Percentiles rank a stretch among this genome's conserved stretches.
Conservation (phyloP, 2,113 vertebrate genomes). For the Aldabrachelys gigantea region DNA sequence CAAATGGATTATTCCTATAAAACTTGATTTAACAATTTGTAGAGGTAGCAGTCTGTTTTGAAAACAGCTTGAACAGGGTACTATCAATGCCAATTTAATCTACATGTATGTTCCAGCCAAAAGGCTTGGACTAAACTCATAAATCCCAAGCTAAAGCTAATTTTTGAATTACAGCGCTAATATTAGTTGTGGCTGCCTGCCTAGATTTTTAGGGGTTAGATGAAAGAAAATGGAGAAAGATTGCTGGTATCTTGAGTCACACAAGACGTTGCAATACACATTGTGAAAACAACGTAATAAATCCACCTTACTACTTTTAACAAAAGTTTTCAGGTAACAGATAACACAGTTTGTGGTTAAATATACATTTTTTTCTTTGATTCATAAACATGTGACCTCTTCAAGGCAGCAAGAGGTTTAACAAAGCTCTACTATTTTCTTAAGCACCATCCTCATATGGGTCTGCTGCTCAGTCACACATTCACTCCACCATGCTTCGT, state of each 20-base stretch:
- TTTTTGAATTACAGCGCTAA: conserved; percentile 51
- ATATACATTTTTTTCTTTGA: not conserved
- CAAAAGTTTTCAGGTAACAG: not conserved
- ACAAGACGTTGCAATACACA: not conserved
- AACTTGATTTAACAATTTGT: not conserved
- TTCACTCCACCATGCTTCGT: too few species aligned
- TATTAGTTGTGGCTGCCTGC: conserved; percentile 43
- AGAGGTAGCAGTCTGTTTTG: not conserved
- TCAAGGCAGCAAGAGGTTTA: not conserved
- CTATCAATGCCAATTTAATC: conserved; percentile 38
- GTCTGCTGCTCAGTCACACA: too few species aligned
- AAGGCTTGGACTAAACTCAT: conserved; percentile 42
- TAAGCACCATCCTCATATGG: not conserved
- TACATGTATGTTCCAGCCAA: conserved; percentile 26
- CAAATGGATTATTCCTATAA: not conserved
- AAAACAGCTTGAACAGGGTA: conserved; percentile 11
- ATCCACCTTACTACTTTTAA: not conserved
- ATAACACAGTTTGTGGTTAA: not conserved
- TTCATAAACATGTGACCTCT: not conserved
- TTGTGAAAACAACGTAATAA: conserved; percentile 15
- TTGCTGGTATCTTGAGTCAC: conserved; percentile 50
- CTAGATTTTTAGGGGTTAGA: conserved; percentile 52
- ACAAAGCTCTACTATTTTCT: not conserved
- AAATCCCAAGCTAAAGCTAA: conserved; percentile 48
- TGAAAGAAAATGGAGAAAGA: conserved; percentile 43